Conservation (phyloP, 2,113 vertebrate genomes). For the Lagenorhynchus albirostris region DNA sequence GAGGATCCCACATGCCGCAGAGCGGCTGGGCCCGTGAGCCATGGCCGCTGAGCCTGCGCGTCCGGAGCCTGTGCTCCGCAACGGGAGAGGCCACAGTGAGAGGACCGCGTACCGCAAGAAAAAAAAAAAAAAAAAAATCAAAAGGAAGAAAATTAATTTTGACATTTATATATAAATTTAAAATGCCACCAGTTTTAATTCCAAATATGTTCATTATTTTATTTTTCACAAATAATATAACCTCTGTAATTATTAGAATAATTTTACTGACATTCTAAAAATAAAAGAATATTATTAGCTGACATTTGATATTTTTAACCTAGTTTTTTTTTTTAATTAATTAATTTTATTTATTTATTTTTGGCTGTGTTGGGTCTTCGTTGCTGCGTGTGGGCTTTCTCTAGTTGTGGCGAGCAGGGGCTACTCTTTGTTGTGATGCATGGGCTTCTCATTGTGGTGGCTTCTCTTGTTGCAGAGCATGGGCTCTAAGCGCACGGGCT, state of each 20-base stretch:
- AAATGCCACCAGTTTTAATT: constrained; percentile 47
- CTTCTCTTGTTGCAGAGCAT: too few relatives aligned
- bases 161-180: constrained; percentile 32
- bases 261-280: constrained; percentile 43
- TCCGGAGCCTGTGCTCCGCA: too few relatives aligned
- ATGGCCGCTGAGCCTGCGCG: too few relatives aligned
- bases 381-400: too few relatives aligned
- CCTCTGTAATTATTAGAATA: constrained; percentile 48
- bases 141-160: constrained; percentile 42
- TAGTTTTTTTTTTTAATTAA: neutral
- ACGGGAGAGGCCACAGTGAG: too few relatives aligned
- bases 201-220: constrained; percentile 34
- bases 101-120: too few relatives aligned
- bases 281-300: constrained; percentile 31
- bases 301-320: constrained; percentile 52
- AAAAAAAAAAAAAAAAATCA: neutral
- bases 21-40: too few relatives aligned
- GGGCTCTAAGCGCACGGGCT: rapidly evolving
- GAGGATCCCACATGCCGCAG: too few relatives aligned
- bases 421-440: rapidly evolving
- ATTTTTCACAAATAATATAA: constrained; percentile 49
- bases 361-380: too few relatives aligned
- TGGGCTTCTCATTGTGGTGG: too few relatives aligned
- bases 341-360: too few relatives aligned
- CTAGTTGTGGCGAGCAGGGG: too few relatives aligned